Evolutionary conservation across 2,113 vertebrate genomes (phyloP).

Genomic region (Ctenodactylus gundi): DNA sequence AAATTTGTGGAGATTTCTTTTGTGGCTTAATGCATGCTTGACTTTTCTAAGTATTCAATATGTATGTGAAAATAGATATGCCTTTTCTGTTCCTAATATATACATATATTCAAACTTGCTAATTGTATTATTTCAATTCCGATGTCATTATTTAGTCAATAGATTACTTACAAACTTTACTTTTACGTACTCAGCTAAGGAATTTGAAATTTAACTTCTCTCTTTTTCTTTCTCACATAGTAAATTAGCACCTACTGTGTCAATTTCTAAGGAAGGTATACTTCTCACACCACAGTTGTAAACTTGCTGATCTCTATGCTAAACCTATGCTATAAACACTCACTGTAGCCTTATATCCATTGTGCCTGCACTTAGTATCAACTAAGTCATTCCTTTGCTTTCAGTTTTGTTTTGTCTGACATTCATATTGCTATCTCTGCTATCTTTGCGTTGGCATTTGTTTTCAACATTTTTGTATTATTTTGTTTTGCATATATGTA

Average conservation of each 20-base stretch:
- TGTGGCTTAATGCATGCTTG: not conserved
- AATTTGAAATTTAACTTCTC: no score
- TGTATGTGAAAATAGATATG: conserved; percentile 24
- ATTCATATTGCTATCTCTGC: conserved; percentile 33
- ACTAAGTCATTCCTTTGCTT: conserved; percentile 41
- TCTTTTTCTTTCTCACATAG: no score
- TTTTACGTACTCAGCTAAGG: no score
- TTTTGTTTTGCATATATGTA: conserved; percentile 55
- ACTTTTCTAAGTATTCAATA: conserved; percentile 41
- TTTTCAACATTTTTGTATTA: conserved; percentile 47
- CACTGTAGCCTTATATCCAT: not conserved
- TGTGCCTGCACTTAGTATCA: not conserved
- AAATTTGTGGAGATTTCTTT: conserved; percentile 17
- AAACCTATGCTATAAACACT: not conserved
- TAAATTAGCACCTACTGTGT: not conserved
- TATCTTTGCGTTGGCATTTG: conserved; percentile 53
- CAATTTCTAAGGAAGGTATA: not conserved
- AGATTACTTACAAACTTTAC: no score
- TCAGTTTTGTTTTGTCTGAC: conserved; percentile 49
- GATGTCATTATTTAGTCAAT: not conserved
- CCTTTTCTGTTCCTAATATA: conserved; percentile 41
- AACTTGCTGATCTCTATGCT: not conserved
- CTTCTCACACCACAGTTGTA: not conserved
- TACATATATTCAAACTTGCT: not conserved
- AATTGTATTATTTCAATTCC: conserved; percentile 35